phyloP scores from a whole-genome alignment of 2,888 invertebrate genomes.

The Pecten maximus region DNA sequence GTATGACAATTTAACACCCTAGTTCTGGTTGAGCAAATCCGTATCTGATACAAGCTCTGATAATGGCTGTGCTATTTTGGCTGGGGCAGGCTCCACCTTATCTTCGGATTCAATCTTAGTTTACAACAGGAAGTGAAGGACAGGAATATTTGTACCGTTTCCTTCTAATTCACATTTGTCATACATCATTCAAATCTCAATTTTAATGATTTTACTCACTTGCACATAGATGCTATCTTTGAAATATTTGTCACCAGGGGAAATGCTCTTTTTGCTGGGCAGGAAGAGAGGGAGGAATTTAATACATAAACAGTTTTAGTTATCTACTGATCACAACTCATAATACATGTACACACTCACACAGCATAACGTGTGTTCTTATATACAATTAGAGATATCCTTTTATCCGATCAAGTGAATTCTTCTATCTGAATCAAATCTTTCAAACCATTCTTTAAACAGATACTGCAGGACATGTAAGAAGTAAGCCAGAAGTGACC shows the following conservation, averaged over 20 bases:
- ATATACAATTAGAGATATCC: too few species aligned
- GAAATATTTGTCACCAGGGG: neutral
- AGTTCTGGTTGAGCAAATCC: neutral
- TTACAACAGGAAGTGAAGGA: slow-evolving; percentile 40
- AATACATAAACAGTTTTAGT: neutral
- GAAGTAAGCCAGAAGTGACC: too few species aligned
- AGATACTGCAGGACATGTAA: too few species aligned
- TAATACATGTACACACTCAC: neutral
- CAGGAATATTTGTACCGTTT: slow-evolving; percentile 30
- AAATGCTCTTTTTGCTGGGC: neutral
- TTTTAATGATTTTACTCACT: slow-evolving; percentile 40
- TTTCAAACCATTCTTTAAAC: neutral
- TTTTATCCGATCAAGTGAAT: neutral
- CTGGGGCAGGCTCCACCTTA: slow-evolving; percentile 23
- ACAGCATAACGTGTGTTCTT: too few species aligned
- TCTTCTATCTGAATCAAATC: neutral
- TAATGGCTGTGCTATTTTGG: slow-evolving; percentile 37
- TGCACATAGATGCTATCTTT: slow-evolving; percentile 34
- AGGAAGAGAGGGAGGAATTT: neutral
- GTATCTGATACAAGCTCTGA: slow-evolving; percentile 39
- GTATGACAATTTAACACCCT: slow-evolving; percentile 39
- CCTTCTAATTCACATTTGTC: slow-evolving; percentile 38
- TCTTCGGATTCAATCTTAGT: slow-evolving; percentile 36
- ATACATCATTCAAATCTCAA: slow-evolving; percentile 41
- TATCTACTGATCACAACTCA: neutral